Conservation (phyloP, 1,140 invertebrate species). For the Drosophila takahashii region DNA sequence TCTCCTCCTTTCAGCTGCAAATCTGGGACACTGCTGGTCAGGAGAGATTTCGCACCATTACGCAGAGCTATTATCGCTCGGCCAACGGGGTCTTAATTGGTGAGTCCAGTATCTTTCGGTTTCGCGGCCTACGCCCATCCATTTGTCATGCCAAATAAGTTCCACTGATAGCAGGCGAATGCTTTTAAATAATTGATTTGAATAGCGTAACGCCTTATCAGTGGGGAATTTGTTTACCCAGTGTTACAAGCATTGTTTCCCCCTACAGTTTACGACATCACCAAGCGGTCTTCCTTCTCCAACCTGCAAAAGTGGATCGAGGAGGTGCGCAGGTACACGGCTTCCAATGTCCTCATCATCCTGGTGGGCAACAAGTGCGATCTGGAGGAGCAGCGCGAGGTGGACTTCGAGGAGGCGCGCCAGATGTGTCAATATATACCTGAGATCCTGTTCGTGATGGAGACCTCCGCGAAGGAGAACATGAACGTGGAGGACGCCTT, state of each 20-base stretch:
- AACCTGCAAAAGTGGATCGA: constrained; percentile 97
- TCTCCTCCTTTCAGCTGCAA: constrained; percentile 87
- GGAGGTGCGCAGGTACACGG: constrained; percentile 96
- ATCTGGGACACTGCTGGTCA: constrained; percentile 98
- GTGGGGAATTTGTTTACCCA: constrained; percentile 11
- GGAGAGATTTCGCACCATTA: constrained; percentile 96
- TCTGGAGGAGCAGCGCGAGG: constrained; percentile 91
- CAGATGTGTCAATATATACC: constrained; percentile 93
- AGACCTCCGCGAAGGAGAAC: constrained; percentile 97
- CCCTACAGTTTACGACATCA: constrained; percentile 95
- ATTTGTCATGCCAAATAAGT: constrained; percentile 41
- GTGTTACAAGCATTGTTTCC: constrained; percentile 5
- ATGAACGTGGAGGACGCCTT: constrained; percentile 97
- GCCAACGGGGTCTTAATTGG: constrained; percentile 96
- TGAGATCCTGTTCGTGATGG: constrained; percentile 93
- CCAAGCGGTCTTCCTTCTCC: constrained; percentile 95
- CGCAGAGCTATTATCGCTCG: constrained; percentile 97
- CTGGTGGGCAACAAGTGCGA: constrained; percentile 97
- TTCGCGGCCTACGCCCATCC: constrained; percentile 52
- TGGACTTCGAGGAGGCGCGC: constrained; percentile 93
- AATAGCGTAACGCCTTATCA: constrained; percentile 46
- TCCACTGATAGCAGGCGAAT: constrained; percentile 45
- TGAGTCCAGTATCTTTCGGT: too few species aligned
- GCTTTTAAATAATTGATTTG: constrained; percentile 62
- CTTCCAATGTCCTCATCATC: constrained; percentile 94